These are phyloP conservation scores for Blomia tropicalis DNA, from an alignment of 2,888 invertebrate species.

Conservation along the genomic window DNA sequence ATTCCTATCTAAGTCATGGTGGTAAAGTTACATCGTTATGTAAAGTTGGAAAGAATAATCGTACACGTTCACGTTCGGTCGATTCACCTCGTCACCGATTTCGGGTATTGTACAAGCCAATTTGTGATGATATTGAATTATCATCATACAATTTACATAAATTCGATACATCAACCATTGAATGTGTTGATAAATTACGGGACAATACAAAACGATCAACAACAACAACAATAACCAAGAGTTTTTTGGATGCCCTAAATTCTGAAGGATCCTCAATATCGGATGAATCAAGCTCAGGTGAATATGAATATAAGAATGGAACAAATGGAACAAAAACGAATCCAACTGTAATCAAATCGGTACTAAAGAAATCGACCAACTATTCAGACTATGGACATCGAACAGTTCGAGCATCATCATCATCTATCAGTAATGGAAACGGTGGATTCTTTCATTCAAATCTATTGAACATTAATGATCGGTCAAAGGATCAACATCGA, in stretches of 20 bases:
- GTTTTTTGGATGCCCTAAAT: slow-evolving; percentile 23
- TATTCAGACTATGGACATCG: slow-evolving; percentile 10
- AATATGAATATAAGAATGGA: neutral
- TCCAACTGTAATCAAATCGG: slow-evolving; percentile 22
- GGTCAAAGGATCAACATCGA: too few species aligned
- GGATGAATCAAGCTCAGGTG: slow-evolving; percentile 20
- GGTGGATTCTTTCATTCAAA: too few species aligned
- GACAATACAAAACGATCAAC: neutral
- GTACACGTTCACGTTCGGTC: slow-evolving; percentile 19
- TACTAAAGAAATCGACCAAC: slow-evolving; percentile 25
- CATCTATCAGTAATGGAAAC: neutral
- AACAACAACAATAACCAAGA: neutral
- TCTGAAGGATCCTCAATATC: slow-evolving; percentile 26
- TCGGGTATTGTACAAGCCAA: neutral
- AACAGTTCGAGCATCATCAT: neutral
- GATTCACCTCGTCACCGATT: slow-evolving; percentile 18
- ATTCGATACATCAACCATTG: neutral
- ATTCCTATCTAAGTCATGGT: slow-evolving; percentile 15
- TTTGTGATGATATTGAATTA: neutral
- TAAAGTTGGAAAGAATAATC: neutral
- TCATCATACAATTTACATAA: neutral
- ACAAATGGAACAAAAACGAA: neutral
- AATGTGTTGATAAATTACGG: neutral
- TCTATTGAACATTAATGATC: neutral
- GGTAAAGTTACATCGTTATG: neutral